A percentile compares a stretch with the other conserved stretches of the same genome.
These are phyloP conservation scores for Morone chrysops DNA, from an alignment of 2,113 vertebrate genomes.

Conservation along the genomic window DNA sequence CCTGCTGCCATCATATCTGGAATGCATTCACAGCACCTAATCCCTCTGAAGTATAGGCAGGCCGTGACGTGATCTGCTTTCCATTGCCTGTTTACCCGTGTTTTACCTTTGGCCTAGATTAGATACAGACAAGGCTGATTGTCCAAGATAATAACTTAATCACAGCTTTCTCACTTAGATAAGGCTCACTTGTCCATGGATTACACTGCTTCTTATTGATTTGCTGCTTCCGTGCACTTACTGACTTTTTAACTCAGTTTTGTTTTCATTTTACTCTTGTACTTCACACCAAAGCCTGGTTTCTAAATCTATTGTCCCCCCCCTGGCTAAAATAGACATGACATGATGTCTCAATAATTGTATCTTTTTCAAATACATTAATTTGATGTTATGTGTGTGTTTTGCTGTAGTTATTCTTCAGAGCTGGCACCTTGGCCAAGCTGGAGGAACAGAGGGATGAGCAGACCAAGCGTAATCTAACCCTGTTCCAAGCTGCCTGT, in stretches of 20 bases:
- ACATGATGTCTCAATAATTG: slow-evolving; percentile 17
- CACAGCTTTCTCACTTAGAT: slow-evolving; percentile 58
- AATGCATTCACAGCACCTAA: slow-evolving; percentile 31
- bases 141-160: slow-evolving; percentile 71
- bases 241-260: slow-evolving; percentile 51
- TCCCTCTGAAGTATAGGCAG: slow-evolving; percentile 42
- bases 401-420: slow-evolving; percentile 92
- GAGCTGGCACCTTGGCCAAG: slow-evolving; percentile 91
- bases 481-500: slow-evolving; percentile 93
- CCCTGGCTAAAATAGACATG: slow-evolving; percentile 20
- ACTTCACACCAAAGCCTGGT: slow-evolving; percentile 23
- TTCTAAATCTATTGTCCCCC: slow-evolving; percentile 33
- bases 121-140: slow-evolving; percentile 63
- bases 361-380: slow-evolving; percentile 29
- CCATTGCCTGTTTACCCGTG: slow-evolving; percentile 50
- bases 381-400: slow-evolving; percentile 14
- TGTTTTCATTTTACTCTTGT: slow-evolving; percentile 41
- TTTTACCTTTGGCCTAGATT: slow-evolving; percentile 76
- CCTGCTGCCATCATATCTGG: slow-evolving; percentile 38
- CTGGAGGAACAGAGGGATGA: slow-evolving; percentile 96
- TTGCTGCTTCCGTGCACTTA: slow-evolving; percentile 55
- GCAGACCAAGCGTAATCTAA: slow-evolving; percentile 93
- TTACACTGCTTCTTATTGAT: slow-evolving; percentile 74
- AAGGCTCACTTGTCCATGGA: slow-evolving; percentile 66
- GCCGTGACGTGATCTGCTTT: slow-evolving; percentile 50